Percentiles rank a stretch among this genome's conserved stretches.
These are phyloP conservation scores for Coptodon bakossiorum DNA, from an alignment of 2,113 vertebrate species.

Conservation along the genomic window DNA sequence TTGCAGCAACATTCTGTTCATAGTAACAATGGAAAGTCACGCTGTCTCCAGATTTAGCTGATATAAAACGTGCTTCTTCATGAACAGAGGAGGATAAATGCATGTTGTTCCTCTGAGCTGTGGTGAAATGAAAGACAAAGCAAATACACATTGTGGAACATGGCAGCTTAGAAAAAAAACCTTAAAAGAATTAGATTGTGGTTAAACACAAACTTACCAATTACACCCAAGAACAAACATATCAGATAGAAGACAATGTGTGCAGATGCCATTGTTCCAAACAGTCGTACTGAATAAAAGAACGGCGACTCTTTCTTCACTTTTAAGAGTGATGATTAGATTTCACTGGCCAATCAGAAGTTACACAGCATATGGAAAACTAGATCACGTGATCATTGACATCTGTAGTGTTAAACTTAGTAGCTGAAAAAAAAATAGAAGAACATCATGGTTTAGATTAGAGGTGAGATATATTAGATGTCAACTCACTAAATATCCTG, in stretches of 20 bases:
- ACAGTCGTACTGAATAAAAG: not conserved
- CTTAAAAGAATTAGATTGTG: not conserved
- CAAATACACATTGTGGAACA: not conserved
- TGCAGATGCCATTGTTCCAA: not conserved
- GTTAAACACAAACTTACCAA: not conserved
- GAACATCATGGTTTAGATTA: too few relatives aligned
- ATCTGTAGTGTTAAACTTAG: too few relatives aligned
- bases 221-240: not conserved
- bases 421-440: too few relatives aligned
- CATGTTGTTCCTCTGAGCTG: not conserved
- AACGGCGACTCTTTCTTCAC: too few relatives aligned
- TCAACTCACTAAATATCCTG: too few relatives aligned
- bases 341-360: too few relatives aligned
- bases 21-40: not conserved
- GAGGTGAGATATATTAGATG: too few relatives aligned
- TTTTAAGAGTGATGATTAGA: too few relatives aligned
- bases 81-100: not conserved
- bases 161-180: not conserved
- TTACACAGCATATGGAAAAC: rapidly evolving
- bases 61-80: not conserved
- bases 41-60: not conserved
- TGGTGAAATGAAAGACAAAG: not conserved
- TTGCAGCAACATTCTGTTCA: not conserved
- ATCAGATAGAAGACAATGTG: not conserved
- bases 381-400: too few relatives aligned